Evolutionary conservation across 1,140 invertebrate species (phyloP), one percentile per base, ranked within the genome.

Genomic region (Hylaeus anthracinus): DNA sequence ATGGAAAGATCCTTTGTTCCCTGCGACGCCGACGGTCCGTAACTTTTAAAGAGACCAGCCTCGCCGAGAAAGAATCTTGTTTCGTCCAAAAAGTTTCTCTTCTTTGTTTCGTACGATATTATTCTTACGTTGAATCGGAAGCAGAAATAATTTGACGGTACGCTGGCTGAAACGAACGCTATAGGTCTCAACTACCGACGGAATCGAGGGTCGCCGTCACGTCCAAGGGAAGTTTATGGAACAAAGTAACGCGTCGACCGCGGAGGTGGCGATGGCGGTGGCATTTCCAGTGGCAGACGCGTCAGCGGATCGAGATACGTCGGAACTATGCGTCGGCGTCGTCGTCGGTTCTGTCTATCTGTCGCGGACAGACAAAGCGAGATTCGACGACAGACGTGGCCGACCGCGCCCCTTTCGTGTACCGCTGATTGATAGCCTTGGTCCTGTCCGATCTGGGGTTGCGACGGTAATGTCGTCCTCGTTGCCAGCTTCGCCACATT

Each of bases 351-450:
- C 86, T 88, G 85, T 88, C 87, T 86, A 82, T 88, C 88, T 89
- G 88, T 90, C 88, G 86, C 65, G 75, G 70, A 72, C 88, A 90
- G 88, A 90, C 88, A 89, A 89, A 88, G 79, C 84, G 84, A 88
- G 86, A 88, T 88, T 79, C 84, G 82, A 88, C 73, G 88, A 87
- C 83, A 84, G 88, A 89, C 88, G 88, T 80, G 81, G 81, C 82
- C 87, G 85, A 86, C 85, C 88, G 88, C 88, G 88, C 88, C 88
- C 88, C 88, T 90, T 90, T 89, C 88, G 88, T 90, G 88, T 90
- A 90, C 79, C 86, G 45, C 88, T 90, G 88, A 90, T 89, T 89
- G 88, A 90, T 90, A 90, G 86, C 88, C 88, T 85, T 72, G 85
- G 79, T 79, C 81, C 85, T 81, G 88, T 88, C 85, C 83, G 67